Percentiles rank a stretch among this genome's conserved stretches.
phyloP scores from a whole-genome alignment of 2,113 vertebrate genomes.

The Myrmecobius fasciatus region DNA sequence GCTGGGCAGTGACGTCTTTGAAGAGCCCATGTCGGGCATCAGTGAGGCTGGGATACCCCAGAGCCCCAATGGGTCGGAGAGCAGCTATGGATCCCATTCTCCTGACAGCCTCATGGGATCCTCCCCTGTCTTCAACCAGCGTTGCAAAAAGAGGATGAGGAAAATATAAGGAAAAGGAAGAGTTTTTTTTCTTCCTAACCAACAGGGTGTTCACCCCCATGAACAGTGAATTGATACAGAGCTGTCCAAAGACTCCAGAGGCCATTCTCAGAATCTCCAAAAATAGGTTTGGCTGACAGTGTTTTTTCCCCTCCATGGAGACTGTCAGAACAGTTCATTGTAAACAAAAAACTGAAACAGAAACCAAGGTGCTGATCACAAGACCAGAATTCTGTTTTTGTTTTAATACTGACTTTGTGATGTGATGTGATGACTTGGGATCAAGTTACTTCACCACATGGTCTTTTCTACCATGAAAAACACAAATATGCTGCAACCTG shows the following conservation, averaged over 20 bases:
- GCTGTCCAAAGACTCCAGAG: not conserved
- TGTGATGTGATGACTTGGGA: not conserved
- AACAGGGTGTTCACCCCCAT: not conserved
- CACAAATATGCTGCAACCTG: not conserved
- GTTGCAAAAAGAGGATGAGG: constrained; percentile 93
- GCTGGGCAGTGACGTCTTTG: constrained; percentile 94
- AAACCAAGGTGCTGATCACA: not conserved
- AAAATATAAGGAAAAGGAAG: constrained; percentile 88
- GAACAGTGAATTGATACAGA: constrained; percentile 30
- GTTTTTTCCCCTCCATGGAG: constrained; percentile 6
- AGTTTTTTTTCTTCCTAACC: not conserved
- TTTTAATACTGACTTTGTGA: not conserved
- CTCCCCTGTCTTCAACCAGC: constrained; percentile 96
- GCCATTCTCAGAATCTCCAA: constrained; percentile 10
- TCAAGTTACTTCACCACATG: constrained; percentile 3
- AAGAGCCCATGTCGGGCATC: constrained; percentile 98
- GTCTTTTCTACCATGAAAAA: constrained; percentile 13
- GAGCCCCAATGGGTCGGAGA: constrained; percentile 93
- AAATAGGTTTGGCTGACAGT: constrained; percentile 26
- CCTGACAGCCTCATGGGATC: constrained; percentile 95
- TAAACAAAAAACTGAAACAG: not conserved
- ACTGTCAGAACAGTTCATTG: constrained; percentile 37
- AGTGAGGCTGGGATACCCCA: constrained; percentile 94
- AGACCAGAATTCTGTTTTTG: not conserved
- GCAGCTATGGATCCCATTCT: constrained; percentile 94